phyloP scores from a whole-genome alignment of 2,888 invertebrate species.

The Gasteruption jaculator region DNA sequence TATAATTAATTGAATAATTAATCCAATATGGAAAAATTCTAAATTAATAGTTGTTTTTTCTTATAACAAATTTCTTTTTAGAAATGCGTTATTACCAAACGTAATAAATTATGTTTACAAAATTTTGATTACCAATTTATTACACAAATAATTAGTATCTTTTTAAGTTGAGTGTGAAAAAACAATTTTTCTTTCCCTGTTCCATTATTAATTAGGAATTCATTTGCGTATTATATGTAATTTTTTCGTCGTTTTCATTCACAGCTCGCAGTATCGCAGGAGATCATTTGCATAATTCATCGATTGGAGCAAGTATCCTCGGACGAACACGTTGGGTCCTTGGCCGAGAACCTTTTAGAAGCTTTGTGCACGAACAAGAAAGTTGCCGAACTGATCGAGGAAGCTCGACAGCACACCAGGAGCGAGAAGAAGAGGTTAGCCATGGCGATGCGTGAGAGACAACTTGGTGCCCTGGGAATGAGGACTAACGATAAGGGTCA shows the following conservation, averaged over 20 bases:
- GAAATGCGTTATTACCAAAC: too few species aligned
- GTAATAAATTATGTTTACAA: too few species aligned
- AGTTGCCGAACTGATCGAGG: slow-evolving; percentile 82
- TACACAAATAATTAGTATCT: too few species aligned
- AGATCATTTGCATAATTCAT: slow-evolving; percentile 92
- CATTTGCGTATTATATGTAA: slow-evolving; percentile 6
- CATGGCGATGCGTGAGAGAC: slow-evolving; percentile 97
- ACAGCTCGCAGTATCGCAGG: slow-evolving; percentile 77
- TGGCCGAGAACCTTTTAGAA: slow-evolving; percentile 93
- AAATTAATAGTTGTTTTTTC: too few species aligned
- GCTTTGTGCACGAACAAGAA: slow-evolving; percentile 74
- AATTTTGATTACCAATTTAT: too few species aligned
- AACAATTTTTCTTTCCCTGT: neutral
- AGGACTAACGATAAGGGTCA: slow-evolving; percentile 96
- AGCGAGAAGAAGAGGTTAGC: slow-evolving; percentile 96
- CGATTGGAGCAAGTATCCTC: slow-evolving; percentile 95
- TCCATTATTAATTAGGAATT: neutral
- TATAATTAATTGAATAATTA: slow-evolving; percentile 13
- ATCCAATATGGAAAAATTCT: too few species aligned
- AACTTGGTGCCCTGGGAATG: slow-evolving; percentile 91
- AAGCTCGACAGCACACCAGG: slow-evolving; percentile 89
- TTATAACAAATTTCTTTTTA: too few species aligned
- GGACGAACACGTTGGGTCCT: slow-evolving; percentile 93
- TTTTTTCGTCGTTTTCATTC: slow-evolving; percentile 20
- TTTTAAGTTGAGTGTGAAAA: slow-evolving; percentile 1